Evolutionary conservation across 1,140 invertebrate genomes (phyloP).

Genomic region (Euura saliciscinereae): DNA sequence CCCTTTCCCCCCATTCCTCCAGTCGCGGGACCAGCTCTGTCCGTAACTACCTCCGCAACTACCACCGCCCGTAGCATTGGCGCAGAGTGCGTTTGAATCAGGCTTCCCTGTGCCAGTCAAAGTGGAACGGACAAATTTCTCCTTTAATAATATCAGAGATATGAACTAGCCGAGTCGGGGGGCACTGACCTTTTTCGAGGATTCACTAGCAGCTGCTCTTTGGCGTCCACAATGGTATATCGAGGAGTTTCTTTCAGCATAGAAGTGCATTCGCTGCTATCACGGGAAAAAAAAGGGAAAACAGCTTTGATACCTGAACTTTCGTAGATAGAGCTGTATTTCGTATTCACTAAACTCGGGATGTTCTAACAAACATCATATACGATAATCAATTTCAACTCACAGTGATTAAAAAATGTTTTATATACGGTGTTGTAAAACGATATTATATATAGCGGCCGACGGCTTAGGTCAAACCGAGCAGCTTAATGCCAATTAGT

Average conservation of each 20-base stretch:
- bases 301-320: no score
- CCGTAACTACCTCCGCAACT: conserved; percentile 6
- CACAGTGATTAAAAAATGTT: no score
- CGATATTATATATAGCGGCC: no score
- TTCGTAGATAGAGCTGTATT: no score
- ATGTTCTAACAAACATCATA: no score
- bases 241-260: neutral
- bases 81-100: conserved; percentile 2
- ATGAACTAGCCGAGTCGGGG: neutral
- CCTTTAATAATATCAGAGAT: neutral
- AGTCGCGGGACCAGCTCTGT: neutral
- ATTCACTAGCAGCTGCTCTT: neutral
- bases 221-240: neutral
- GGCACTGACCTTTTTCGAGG: neutral
- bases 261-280: no score
- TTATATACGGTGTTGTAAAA: no score
- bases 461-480: no score
- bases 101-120: neutral
- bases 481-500: no score
- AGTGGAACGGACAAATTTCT: neutral
- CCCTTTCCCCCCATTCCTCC: conserved; percentile 20
- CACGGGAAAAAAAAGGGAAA: no score
- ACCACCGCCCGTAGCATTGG: conserved; percentile 1
- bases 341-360: no score
- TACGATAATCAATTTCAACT: no score